Evolutionary conservation across 2,888 invertebrate species (phyloP).

Genomic region (Drosophila seclusa): DNA sequence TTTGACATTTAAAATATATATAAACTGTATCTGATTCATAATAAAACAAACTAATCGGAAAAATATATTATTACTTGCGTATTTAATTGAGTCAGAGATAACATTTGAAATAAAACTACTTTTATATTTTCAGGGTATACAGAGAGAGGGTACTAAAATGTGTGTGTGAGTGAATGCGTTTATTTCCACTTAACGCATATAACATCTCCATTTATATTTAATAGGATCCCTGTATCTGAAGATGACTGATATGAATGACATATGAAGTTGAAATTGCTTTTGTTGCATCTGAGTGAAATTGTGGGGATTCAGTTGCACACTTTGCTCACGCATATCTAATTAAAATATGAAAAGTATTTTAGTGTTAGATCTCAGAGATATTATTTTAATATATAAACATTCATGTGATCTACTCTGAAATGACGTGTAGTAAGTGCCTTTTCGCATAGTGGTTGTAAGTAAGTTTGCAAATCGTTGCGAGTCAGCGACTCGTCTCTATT

Average conservation of each 20-base stretch:
- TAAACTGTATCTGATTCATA: neutral
- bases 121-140: neutral
- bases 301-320: neutral
- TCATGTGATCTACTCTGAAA: neutral
- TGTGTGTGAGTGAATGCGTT: neutral
- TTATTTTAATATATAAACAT: neutral
- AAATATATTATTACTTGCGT: neutral
- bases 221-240: slow-evolving; percentile 17
- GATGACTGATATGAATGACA: neutral
- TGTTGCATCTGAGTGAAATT: neutral
- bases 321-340: neutral
- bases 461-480: neutral
- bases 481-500: neutral
- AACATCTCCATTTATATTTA: slow-evolving; percentile 29
- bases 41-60: no score
- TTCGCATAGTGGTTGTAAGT: neutral
- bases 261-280: neutral
- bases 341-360: neutral
- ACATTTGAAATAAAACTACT: neutral
- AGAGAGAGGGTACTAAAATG: neutral
- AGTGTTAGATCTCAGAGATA: neutral
- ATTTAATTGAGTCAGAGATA: neutral
- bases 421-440: neutral
- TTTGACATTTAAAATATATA: neutral
- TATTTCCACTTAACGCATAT: slow-evolving; percentile 13